Evolutionary conservation across 2,797 vertebrate genomes (phyloP).

Genomic region (Kryptolebias ocellatus): DNA sequence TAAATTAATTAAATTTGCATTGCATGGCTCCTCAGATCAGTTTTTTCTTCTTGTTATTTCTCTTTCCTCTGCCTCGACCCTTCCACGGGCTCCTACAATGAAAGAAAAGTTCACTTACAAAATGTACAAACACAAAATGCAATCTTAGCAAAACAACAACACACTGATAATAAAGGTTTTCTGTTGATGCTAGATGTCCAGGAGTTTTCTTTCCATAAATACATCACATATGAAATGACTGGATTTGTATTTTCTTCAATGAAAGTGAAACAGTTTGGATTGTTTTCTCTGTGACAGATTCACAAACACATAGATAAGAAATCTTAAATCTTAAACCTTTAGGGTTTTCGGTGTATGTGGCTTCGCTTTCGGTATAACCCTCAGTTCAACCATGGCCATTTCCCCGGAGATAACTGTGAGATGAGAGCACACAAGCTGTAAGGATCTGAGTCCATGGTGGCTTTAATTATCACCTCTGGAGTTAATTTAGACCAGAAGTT

Average conservation of each 20-base stretch:
- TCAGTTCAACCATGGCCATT: fast-evolving
- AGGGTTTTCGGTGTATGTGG: fast-evolving
- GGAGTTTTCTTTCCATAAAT: no score
- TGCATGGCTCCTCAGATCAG: neutral
- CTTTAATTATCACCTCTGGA: neutral
- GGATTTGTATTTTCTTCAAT: neutral
- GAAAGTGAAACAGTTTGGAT: neutral
- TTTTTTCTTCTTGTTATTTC: neutral
- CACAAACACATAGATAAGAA: neutral
- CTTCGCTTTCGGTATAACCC: fast-evolving
- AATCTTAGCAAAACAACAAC: no score
- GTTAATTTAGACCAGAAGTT: neutral
- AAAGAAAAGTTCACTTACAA: conserved; percentile 11
- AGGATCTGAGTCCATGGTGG: neutral
- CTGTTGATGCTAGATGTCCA: no score
- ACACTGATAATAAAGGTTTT: neutral
- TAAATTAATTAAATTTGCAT: neutral
- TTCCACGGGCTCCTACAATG: neutral
- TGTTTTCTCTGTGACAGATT: neutral
- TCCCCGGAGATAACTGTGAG: conserved; percentile 25
- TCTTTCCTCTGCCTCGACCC: neutral
- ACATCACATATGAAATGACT: no score
- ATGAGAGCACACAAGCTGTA: neutral
- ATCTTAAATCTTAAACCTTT: neutral
- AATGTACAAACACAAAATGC: neutral